phyloP scores from a whole-genome alignment of 2,113 vertebrate genomes.

The Hystrix cristata region DNA sequence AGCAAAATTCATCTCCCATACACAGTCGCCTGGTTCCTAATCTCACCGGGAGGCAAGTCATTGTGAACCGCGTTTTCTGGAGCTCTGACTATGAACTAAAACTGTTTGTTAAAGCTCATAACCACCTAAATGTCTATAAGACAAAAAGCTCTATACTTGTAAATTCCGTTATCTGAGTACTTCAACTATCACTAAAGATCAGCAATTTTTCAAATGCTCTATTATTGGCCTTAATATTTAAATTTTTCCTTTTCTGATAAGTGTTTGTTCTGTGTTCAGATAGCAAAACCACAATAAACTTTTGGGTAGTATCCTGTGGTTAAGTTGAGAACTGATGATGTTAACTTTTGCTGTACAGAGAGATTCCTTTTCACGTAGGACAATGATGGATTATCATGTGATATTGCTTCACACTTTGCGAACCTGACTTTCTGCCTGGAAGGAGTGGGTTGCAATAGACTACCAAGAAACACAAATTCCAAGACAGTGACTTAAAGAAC shows the following conservation, averaged over 20 bases:
- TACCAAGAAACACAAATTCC: slow-evolving; percentile 7
- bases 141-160: neutral
- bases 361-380: slow-evolving; percentile 6
- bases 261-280: neutral
- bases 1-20: neutral
- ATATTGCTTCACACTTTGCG: neutral
- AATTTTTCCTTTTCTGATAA: slow-evolving; percentile 41
- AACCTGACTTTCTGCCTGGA: slow-evolving; percentile 19
- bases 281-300: slow-evolving; percentile 3
- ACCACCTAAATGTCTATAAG: neutral
- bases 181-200: neutral
- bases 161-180: neutral
- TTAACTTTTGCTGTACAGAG: slow-evolving; percentile 39
- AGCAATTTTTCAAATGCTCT: neutral
- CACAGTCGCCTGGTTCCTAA: neutral
- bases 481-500: neutral
- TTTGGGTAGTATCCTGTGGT: neutral
- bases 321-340: neutral
- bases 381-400: neutral
- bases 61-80: slow-evolving; percentile 2
- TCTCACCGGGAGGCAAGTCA: neutral
- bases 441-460: neutral
- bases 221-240: slow-evolving; percentile 12
- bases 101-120: neutral
- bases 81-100: neutral